Conservation (phyloP, 2,113 vertebrate species). For the Zeus faber region DNA sequence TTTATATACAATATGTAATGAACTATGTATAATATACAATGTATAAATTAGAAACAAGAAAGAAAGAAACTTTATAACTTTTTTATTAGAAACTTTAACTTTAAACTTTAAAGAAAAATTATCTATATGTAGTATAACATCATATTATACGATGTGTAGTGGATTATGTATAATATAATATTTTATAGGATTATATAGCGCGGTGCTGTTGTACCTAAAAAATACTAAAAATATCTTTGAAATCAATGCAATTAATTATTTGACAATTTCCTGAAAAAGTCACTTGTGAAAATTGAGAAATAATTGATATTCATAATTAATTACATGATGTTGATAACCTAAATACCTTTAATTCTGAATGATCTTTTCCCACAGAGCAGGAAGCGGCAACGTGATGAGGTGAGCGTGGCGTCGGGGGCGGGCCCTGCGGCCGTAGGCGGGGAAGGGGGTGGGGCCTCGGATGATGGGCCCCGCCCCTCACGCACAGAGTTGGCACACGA, state of each 20-base stretch:
- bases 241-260: background rate
- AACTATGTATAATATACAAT: no score
- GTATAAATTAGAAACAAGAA: no score
- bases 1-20: no score
- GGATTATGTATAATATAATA: no score
- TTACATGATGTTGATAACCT: background rate
- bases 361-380: constrained; percentile 72
- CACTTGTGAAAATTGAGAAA: no score
- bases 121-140: no score
- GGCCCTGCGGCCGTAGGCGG: constrained; percentile 71
- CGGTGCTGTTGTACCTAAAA: no score
- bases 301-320: background rate
- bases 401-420: constrained; percentile 75
- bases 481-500: constrained; percentile 90
- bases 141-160: no score
- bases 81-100: no score
- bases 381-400: constrained; percentile 90
- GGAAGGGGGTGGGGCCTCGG: constrained; percentile 65
- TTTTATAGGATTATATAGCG: no score
- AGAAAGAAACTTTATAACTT: no score
- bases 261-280: background rate
- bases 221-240: background rate
- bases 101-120: no score
- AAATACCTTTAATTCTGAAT: background rate
- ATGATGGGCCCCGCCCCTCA: constrained; percentile 69